Evolutionary conservation across 2,888 invertebrate species (phyloP).

Genomic region (Muscina levida): DNA sequence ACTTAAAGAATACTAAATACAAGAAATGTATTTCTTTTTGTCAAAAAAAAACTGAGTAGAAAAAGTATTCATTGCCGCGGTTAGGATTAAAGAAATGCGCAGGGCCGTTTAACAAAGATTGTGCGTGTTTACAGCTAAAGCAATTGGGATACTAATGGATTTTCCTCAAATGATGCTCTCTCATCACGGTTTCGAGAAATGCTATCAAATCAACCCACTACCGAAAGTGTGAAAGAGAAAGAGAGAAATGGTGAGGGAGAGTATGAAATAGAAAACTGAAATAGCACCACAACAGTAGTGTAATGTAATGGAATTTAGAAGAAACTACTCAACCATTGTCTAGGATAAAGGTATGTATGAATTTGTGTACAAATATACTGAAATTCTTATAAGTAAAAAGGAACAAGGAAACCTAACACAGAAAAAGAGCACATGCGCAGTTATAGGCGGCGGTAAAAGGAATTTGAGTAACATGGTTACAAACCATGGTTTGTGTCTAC

Average conservation of each 20-base stretch:
- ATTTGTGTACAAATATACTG: constrained; percentile 7
- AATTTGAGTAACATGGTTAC: background rate
- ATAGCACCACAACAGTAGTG: background rate
- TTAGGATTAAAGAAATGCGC: constrained; percentile 14
- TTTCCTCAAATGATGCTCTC: background rate
- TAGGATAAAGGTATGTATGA: constrained; percentile 28
- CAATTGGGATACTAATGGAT: background rate
- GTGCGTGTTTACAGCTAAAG: background rate
- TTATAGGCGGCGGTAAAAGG: background rate
- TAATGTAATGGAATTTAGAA: background rate
- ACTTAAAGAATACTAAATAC: too few species aligned
- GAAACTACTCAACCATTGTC: too few species aligned
- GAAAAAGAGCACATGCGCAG: constrained; percentile 25
- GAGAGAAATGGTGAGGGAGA: background rate
- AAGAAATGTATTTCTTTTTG: too few species aligned
- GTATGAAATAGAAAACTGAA: background rate
- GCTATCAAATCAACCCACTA: background rate
- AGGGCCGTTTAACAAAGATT: background rate
- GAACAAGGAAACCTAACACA: constrained; percentile 6
- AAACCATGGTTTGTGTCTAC: constrained; percentile 49
- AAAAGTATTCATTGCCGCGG: background rate
- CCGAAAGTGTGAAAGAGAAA: constrained; percentile 35
- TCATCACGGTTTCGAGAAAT: background rate
- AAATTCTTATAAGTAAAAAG: background rate
- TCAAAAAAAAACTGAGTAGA: background rate